A percentile compares a stretch with the other conserved stretches of the same genome.
Conservation (phyloP, 2,113 vertebrate genomes). For the Caranx melampygus region DNA sequence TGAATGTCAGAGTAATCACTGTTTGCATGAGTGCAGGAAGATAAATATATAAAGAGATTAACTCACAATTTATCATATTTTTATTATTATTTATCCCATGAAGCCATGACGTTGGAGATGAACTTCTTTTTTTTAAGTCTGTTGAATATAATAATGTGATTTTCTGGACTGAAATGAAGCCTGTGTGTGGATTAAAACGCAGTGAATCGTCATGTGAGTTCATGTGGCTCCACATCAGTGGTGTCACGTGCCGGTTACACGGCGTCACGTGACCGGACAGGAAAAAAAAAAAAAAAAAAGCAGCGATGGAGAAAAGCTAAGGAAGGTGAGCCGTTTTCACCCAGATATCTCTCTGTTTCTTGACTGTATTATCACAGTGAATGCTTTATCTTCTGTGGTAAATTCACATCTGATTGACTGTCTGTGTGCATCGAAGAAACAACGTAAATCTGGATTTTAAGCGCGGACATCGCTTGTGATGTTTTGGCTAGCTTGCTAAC, state of each 20-base stretch:
- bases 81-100: not conserved
- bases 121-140: not conserved
- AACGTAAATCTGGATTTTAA: fast-evolving
- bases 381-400: fast-evolving
- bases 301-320: conserved; percentile 80
- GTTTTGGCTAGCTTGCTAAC: conserved; percentile 58
- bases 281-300: not conserved
- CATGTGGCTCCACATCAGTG: not conserved
- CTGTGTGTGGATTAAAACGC: not conserved
- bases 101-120: not conserved
- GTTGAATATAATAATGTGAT: not conserved
- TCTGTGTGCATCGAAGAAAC: not conserved
- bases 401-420: not conserved
- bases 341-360: not conserved
- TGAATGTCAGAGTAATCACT: not conserved
- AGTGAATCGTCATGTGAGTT: conserved; percentile 5
- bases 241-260: conserved; percentile 15
- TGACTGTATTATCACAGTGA: fast-evolving
- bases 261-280: conserved; percentile 69
- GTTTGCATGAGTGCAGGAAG: not conserved
- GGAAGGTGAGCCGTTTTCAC: conserved; percentile 73
- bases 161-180: not conserved
- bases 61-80: not conserved
- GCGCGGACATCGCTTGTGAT: conserved; percentile 1
- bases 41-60: not conserved